Conservation (phyloP, 30 jellyfish, hydroid and myxozoan species). For the Aurelia sp. region DNA sequence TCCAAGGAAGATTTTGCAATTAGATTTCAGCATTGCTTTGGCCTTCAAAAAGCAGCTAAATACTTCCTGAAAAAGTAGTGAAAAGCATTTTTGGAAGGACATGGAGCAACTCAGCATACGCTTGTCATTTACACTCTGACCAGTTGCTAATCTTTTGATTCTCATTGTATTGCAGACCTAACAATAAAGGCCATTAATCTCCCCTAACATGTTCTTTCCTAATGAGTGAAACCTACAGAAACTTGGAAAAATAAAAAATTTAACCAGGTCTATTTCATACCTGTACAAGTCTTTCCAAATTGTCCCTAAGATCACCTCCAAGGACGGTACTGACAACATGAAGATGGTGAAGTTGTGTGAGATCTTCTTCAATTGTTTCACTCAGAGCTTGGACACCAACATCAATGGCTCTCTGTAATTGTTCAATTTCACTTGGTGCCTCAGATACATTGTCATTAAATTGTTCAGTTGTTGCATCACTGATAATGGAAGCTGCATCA, state of each 20-base stretch:
- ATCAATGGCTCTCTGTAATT: constrained; percentile 61
- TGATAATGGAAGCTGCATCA: constrained; percentile 49
- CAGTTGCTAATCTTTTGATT: no score
- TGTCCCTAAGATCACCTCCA: constrained; percentile 66
- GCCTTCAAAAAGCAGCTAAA: no score
- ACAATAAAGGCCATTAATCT: no score
- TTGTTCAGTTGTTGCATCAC: constrained; percentile 36
- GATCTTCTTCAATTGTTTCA: constrained; percentile 80
- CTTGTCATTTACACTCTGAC: no score
- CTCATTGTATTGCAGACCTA: no score
- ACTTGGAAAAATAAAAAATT: neutral
- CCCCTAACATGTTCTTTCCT: no score
- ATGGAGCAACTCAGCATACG: no score
- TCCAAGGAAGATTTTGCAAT: no score
- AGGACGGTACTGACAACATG: constrained; percentile 86
- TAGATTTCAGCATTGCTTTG: no score
- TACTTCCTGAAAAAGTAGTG: no score
- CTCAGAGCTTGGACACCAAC: constrained; percentile 88
- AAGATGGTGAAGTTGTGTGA: constrained; percentile 74
- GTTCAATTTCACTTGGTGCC: constrained; percentile 74
- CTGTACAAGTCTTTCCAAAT: constrained; percentile 81
- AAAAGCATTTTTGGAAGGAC: no score
- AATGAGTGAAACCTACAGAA: no score
- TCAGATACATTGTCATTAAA: constrained; percentile 25
- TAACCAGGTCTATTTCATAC: constrained; percentile 2